Base-by-base conservation (phyloP, 2,888 invertebrate genomes). In the Blastobasis adustella region DNA sequence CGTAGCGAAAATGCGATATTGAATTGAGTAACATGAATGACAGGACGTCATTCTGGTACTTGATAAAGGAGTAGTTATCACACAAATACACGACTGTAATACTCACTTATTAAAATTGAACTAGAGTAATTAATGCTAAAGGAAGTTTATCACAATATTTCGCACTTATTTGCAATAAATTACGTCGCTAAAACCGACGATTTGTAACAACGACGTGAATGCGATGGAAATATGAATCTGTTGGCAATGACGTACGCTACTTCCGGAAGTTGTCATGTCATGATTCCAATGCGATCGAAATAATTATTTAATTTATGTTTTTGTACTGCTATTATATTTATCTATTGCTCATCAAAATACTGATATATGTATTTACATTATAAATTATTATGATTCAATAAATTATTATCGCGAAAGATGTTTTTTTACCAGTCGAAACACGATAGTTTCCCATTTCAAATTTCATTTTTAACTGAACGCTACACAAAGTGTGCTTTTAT, bases 241-340 rank as follows among this genome's bases (percentile, higher is more conserved):
- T 86, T 87, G 86, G 87, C 85, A 84, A 83, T 86, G 86, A 86
- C 86, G 84, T 87, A 82, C 73, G 71, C 79, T 76, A 81, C 77
- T 81, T 82, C 86, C 86, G 85, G 84, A 81, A 79, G 72, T 78
- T 79, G 77, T 73, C 80, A 77, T 65, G 69, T 62, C 66, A 54
- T 52, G 56, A 7, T 63, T 62, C 9, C 54, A 59, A 54, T 59
- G 67, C 58, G 63, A 60, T 63, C 68, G 58, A 49, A 37, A 10
- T 10, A 8, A 8, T 23, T 52, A 23, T 23, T 23, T 23, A 23
- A 23, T 1, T 23, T 23, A 2, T 23, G 23, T 23, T 23, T 23
- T 23, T 23, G 23, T 23, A 3, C 3, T 3, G 23, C 23, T 23
- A 23, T 23, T 23, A 23, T 3, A 23, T 23, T 23, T 2, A 23